Evolutionary conservation across 2,888 invertebrate genomes (phyloP).

Genomic region (Elaeidobius kamerunicus): DNA sequence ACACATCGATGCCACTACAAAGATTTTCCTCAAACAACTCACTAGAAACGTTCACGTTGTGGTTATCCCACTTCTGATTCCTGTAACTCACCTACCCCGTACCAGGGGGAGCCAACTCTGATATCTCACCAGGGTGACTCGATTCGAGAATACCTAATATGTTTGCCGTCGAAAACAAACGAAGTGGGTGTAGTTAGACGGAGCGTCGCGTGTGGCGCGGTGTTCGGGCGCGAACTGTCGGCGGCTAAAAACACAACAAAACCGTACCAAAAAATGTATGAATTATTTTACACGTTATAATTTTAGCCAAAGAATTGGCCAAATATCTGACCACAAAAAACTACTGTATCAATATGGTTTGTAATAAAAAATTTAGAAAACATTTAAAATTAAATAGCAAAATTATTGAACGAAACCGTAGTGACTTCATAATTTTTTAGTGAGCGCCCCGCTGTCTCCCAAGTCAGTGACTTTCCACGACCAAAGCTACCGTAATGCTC

Average conservation of each 20-base stretch:
- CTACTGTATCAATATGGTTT: too few relatives aligned
- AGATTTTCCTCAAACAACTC: neutral
- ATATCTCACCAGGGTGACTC: neutral
- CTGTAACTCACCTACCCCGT: conserved; percentile 1
- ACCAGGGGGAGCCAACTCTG: neutral
- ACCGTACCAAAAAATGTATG: too few relatives aligned
- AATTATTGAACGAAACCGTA: too few relatives aligned
- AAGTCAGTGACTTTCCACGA: too few relatives aligned
- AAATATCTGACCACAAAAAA: too few relatives aligned
- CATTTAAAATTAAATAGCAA: too few relatives aligned
- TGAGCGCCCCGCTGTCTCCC: too few relatives aligned
- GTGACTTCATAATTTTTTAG: too few relatives aligned
- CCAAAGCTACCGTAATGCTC: too few relatives aligned
- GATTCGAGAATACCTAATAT: neutral
- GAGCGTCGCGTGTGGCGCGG: conserved; percentile 15
- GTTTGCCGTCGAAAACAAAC: conserved; percentile 6
- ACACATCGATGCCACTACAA: conserved; percentile 13
- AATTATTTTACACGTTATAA: too few relatives aligned
- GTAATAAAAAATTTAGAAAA: too few relatives aligned
- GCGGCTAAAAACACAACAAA: conserved; percentile 13
- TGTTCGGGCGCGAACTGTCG: conserved; percentile 24
- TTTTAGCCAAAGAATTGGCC: too few relatives aligned
- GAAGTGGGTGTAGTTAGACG: conserved; percentile 18
- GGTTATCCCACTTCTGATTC: neutral
- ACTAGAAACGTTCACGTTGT: neutral